These are phyloP conservation scores for Furnarius figulus DNA, from an alignment of 2,113 vertebrate genomes.

Conservation along the genomic window DNA sequence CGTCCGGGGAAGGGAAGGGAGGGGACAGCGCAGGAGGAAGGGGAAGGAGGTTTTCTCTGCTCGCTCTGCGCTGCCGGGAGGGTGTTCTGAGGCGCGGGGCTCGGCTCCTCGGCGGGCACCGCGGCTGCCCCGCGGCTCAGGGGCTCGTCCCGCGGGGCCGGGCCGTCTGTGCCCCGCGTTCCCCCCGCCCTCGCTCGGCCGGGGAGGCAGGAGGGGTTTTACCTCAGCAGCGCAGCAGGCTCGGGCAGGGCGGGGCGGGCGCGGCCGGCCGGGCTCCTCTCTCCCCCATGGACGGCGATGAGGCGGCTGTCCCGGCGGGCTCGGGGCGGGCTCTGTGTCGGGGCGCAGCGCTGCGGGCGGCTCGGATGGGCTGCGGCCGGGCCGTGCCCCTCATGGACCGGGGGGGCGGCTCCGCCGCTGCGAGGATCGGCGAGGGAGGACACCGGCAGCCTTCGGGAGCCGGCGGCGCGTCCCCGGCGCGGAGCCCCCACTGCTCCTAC, in stretches of 20 bases:
- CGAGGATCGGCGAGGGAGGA: conserved; percentile 16
- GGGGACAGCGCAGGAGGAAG: conserved; percentile 51
- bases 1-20: conserved; percentile 31
- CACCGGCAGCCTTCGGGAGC: not conserved
- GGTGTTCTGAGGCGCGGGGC: conserved; percentile 32
- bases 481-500: no score
- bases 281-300: conserved; percentile 80
- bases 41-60: conserved; percentile 35
- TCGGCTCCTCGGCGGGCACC: conserved; percentile 13
- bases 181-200: conserved; percentile 40
- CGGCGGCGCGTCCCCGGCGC: not conserved
- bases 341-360: conserved; percentile 57
- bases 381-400: conserved; percentile 73
- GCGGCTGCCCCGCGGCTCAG: not conserved
- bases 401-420: not conserved
- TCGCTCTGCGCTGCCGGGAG: conserved; percentile 36
- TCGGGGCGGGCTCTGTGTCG: not conserved
- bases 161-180: conserved; percentile 29
- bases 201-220: conserved; percentile 52
- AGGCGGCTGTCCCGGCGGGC: conserved; percentile 53
- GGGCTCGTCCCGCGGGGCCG: not conserved
- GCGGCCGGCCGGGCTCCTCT: conserved; percentile 72
- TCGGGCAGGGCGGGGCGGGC: conserved; percentile 62
- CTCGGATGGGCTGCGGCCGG: conserved; percentile 67
- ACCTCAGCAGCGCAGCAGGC: conserved; percentile 69